Evolutionary conservation across 2,113 vertebrate species (phyloP).

Genomic region (Cercocebus atys): DNA sequence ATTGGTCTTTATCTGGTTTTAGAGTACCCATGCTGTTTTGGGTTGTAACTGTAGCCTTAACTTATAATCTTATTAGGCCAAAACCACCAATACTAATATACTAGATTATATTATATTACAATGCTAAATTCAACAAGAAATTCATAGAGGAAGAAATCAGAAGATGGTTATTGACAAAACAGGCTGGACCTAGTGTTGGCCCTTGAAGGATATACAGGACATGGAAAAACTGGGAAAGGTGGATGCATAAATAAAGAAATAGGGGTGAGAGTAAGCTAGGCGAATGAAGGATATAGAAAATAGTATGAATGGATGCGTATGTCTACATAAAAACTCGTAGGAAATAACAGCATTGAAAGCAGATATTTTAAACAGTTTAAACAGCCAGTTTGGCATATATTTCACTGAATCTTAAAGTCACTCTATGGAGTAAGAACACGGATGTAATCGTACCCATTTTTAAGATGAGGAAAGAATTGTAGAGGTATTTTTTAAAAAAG

Average conservation of each 20-base stretch:
- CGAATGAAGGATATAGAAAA: not conserved
- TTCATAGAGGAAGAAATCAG: not conserved
- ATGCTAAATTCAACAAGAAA: not conserved
- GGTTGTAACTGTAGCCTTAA: too few species aligned
- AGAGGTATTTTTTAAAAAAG: not conserved
- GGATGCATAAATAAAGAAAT: not conserved
- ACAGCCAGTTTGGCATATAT: not conserved
- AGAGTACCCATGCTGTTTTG: too few species aligned
- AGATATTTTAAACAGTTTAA: not conserved
- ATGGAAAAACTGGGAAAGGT: not conserved
- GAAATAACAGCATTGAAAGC: not conserved
- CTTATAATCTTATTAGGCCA: not conserved
- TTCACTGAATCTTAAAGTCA: not conserved
- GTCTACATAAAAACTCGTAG: not conserved
- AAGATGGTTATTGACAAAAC: not conserved
- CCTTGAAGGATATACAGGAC: not conserved
- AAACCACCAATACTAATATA: not conserved
- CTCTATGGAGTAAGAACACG: not conserved
- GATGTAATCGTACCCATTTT: not conserved
- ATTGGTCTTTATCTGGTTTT: too few species aligned
- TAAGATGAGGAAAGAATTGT: slow-evolving; percentile 7
- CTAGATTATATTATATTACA: not conserved
- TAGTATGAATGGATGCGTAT: not conserved
- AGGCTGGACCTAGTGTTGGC: not conserved
- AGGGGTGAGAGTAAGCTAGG: not conserved